These are phyloP conservation scores for Conus betulinus DNA, from an alignment of 1,140 invertebrate genomes.

Conservation along the genomic window DNA sequence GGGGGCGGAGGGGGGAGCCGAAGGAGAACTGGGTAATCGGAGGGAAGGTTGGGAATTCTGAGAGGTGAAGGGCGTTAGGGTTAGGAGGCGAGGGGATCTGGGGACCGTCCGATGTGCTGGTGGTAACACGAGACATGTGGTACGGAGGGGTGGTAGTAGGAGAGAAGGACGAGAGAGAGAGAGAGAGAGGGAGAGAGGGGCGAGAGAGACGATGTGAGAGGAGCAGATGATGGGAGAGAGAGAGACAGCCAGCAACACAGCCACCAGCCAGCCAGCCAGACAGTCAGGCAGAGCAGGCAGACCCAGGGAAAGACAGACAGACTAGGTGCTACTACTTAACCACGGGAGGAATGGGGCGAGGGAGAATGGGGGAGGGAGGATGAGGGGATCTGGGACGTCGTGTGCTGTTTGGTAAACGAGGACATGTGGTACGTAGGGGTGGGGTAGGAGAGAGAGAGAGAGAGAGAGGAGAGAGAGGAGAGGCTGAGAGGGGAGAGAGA, in stretches of 20 bases:
- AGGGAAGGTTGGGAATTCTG: too few species aligned
- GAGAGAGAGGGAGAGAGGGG: not conserved
- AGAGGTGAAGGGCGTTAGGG: too few species aligned
- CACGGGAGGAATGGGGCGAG: not conserved
- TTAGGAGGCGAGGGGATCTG: too few species aligned
- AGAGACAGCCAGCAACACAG: not conserved
- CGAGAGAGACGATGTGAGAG: too few species aligned
- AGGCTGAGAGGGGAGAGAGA: not conserved
- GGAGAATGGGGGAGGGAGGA: not conserved
- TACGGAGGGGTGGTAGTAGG: too few species aligned
- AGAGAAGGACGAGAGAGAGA: too few species aligned
- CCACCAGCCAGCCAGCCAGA: too few species aligned
- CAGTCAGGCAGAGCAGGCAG: too few species aligned
- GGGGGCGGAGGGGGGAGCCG: too few species aligned
- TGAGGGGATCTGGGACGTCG: not conserved
- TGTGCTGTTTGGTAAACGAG: constrained; percentile 17
- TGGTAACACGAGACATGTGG: too few species aligned
- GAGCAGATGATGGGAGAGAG: not conserved
- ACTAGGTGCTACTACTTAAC: not conserved
- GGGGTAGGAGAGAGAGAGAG: constrained; percentile 25
- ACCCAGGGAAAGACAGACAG: not conserved
- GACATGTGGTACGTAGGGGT: constrained; percentile 36
- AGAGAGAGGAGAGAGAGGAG: not conserved
- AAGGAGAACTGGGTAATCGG: too few species aligned
- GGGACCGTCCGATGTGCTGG: too few species aligned